A percentile compares a stretch with the other conserved stretches of the same genome.
Conservation (phyloP, 2,797 vertebrate species). For the Tiaroga cobitis region DNA sequence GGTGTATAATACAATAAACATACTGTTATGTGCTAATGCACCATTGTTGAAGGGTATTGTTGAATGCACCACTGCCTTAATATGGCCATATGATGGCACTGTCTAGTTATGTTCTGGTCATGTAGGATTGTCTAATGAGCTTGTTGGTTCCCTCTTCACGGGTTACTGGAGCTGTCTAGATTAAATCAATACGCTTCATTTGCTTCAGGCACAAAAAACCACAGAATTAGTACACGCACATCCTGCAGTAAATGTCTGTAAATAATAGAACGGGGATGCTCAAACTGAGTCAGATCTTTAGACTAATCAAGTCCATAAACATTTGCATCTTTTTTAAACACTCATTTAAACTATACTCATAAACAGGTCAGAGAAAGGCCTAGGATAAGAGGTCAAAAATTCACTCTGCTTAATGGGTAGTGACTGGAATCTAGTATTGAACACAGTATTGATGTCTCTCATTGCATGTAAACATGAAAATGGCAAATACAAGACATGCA, state of each 20-base stretch:
- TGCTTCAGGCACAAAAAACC: slow-evolving; percentile 7
- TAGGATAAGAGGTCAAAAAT: neutral
- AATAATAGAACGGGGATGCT: neutral
- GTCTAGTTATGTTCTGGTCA: slow-evolving; percentile 6
- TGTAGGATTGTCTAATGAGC: neutral
- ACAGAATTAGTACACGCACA: neutral
- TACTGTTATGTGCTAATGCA: neutral
- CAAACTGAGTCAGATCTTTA: neutral
- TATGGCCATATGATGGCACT: slow-evolving; percentile 42
- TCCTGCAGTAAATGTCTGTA: neutral
- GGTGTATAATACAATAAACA: neutral
- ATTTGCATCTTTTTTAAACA: neutral
- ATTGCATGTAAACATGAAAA: neutral
- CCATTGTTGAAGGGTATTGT: neutral
- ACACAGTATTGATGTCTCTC: neutral
- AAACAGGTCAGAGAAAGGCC: slow-evolving; percentile 14
- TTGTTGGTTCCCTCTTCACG: slow-evolving; percentile 45
- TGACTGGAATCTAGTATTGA: slow-evolving; percentile 15
- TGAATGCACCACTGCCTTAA: neutral
- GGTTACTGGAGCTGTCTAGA: slow-evolving; percentile 26
- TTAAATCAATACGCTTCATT: slow-evolving; percentile 38
- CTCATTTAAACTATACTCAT: neutral
- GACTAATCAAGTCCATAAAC: neutral
- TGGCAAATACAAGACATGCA: neutral
- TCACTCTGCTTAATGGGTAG: neutral